Conservation (phyloP, 2,888 invertebrate species). For the Drosophila putrida region DNA sequence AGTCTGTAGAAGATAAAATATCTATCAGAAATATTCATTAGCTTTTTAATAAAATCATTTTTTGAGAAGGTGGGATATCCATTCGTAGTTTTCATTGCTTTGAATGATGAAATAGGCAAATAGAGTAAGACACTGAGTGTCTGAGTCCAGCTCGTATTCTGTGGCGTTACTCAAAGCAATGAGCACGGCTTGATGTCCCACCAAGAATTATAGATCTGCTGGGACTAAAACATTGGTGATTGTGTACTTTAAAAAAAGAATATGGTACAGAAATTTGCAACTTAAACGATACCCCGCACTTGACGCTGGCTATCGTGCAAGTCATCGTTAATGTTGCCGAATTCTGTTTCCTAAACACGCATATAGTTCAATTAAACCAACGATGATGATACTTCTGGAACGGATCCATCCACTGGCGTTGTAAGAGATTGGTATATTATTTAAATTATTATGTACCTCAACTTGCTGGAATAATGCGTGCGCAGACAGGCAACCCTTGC, state of each 20-base stretch:
- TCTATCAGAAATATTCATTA: neutral
- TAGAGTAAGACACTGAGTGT: slow-evolving; percentile 9
- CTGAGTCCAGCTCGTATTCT: slow-evolving; percentile 28
- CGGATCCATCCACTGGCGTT: neutral
- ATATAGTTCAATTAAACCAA: neutral
- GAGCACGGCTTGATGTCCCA: slow-evolving; percentile 9
- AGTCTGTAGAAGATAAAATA: neutral
- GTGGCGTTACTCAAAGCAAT: slow-evolving; percentile 28
- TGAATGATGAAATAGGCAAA: slow-evolving; percentile 18
- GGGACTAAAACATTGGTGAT: neutral
- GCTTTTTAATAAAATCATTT: neutral
- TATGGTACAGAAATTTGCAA: slow-evolving; percentile 40
- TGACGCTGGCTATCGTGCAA: slow-evolving; percentile 51
- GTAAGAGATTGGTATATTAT: neutral
- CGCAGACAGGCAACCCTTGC: neutral
- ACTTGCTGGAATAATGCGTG: slow-evolving; percentile 6
- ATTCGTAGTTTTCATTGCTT: slow-evolving; percentile 26
- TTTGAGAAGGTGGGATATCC: neutral
- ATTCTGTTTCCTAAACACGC: slow-evolving; percentile 27
- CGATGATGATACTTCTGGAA: neutral
- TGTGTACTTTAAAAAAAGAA: neutral
- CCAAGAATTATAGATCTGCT: neutral
- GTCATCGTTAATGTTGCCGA: slow-evolving; percentile 50
- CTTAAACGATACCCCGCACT: slow-evolving; percentile 48
- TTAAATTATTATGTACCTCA: neutral